phyloP scores from a whole-genome alignment of 2,797 vertebrate genomes.

The Ataeniobius toweri region DNA sequence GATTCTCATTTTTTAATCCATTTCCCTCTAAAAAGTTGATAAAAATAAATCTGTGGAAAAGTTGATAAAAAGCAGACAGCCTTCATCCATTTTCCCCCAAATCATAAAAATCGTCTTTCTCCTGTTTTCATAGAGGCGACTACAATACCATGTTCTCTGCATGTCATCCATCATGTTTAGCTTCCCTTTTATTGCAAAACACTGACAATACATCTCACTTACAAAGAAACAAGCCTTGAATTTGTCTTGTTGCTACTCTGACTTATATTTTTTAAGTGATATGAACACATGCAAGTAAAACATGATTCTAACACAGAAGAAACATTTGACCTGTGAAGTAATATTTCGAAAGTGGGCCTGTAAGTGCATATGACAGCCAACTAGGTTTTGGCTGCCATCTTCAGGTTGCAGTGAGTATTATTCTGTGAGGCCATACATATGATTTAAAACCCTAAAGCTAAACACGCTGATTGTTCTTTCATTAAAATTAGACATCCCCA shows the following conservation, averaged over 20 bases:
- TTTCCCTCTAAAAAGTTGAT: constrained; percentile 46
- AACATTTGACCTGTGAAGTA: constrained; percentile 75
- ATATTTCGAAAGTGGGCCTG: constrained; percentile 59
- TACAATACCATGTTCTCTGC: constrained; percentile 43
- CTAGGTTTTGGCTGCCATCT: constrained; percentile 86
- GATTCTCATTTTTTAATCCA: constrained; percentile 44
- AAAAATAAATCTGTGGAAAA: constrained; percentile 33
- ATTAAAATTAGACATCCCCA: constrained; percentile 75
- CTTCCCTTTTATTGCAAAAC: constrained; percentile 45
- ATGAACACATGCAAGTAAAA: constrained; percentile 60
- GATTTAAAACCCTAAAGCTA: constrained; percentile 69
- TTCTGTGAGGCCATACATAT: constrained; percentile 34
- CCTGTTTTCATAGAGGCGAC: constrained; percentile 37
- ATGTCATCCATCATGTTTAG: constrained; percentile 65
- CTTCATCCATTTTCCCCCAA: constrained; percentile 47
- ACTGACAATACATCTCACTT: constrained; percentile 69
- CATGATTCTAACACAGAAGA: constrained; percentile 56
- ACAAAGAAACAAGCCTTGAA: constrained; percentile 55
- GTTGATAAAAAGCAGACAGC: constrained; percentile 46
- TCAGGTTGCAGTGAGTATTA: constrained; percentile 68
- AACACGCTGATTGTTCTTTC: constrained; percentile 75
- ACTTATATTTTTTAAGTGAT: constrained; percentile 61
- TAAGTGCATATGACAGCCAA: constrained; percentile 53
- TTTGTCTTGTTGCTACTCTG: constrained; percentile 53
- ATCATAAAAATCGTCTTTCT: constrained; percentile 51